Percentiles rank a stretch among this genome's conserved stretches.
Evolutionary conservation across 2,888 invertebrate genomes (phyloP).

Genomic region (Dendrolimus houi): DNA sequence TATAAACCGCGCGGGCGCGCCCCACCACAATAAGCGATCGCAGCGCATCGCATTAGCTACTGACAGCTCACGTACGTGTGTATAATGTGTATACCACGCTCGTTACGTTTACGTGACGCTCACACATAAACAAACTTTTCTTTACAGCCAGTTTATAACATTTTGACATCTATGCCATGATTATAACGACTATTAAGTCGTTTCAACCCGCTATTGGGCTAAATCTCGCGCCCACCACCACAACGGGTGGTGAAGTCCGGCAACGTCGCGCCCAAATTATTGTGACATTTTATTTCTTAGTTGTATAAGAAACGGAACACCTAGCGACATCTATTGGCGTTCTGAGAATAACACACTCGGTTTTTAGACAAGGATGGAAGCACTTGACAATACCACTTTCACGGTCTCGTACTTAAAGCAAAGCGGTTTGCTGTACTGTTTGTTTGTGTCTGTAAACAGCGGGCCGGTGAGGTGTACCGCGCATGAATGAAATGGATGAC

Average conservation of each 20-base stretch:
- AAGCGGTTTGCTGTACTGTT: conserved; percentile 77
- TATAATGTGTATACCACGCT: conserved; percentile 68
- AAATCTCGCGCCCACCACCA: conserved; percentile 59
- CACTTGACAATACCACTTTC: conserved; percentile 75
- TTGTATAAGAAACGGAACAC: conserved; percentile 41
- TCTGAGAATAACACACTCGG: conserved; percentile 46
- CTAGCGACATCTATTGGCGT: conserved; percentile 63
- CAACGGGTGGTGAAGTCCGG: conserved; percentile 69
- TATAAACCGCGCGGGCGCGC: conserved; percentile 63
- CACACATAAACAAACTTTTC: conserved; percentile 41
- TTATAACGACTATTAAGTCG: conserved; percentile 24
- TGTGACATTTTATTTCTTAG: conserved; percentile 63
- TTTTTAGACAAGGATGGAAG: conserved; percentile 57
- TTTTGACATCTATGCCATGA: conserved; percentile 2
- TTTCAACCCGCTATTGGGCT: conserved; percentile 36
- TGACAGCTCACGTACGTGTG: conserved; percentile 67
- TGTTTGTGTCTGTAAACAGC: conserved; percentile 77
- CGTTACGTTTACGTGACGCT: conserved; percentile 71
- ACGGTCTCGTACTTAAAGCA: conserved; percentile 75
- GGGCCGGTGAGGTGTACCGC: conserved; percentile 69
- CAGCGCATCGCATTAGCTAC: conserved; percentile 73
- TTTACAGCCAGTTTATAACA: background rate
- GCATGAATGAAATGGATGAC: conserved; percentile 76
- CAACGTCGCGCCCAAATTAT: conserved; percentile 73
- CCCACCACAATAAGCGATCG: conserved; percentile 68